These are phyloP conservation scores for Nomada ferruginata DNA, from an alignment of 2,888 invertebrate species.

Conservation along the genomic window DNA sequence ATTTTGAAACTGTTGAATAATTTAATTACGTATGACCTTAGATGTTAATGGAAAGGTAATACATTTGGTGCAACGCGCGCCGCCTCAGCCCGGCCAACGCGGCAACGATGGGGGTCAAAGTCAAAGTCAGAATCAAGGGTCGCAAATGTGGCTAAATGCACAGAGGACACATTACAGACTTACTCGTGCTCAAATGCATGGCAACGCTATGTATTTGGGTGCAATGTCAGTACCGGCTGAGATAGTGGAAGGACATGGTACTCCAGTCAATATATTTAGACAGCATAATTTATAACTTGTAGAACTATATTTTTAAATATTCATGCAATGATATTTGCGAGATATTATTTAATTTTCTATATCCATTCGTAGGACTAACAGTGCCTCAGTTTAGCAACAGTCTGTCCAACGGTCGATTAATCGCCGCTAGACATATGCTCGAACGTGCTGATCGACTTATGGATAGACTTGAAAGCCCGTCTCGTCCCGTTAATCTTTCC, in stretches of 20 bases:
- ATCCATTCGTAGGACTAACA: slow-evolving; percentile 80
- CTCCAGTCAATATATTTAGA: neutral
- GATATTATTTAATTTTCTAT: neutral
- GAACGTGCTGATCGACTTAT: slow-evolving; percentile 84
- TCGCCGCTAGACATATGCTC: slow-evolving; percentile 85
- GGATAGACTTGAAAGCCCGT: slow-evolving; percentile 84
- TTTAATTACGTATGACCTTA: slow-evolving; percentile 75
- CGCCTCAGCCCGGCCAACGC: slow-evolving; percentile 87
- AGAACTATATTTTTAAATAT: neutral
- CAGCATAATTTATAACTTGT: neutral
- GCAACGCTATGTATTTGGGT: slow-evolving; percentile 86
- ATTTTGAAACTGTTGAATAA: neutral
- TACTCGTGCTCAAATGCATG: slow-evolving; percentile 76
- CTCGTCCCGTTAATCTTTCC: slow-evolving; percentile 60
- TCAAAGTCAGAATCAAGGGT: slow-evolving; percentile 78
- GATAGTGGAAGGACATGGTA: slow-evolving; percentile 78
- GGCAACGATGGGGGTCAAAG: slow-evolving; percentile 81
- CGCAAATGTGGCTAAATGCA: slow-evolving; percentile 66
- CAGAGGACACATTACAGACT: slow-evolving; percentile 80
- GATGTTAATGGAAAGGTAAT: slow-evolving; percentile 96
- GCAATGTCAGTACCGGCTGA: slow-evolving; percentile 87
- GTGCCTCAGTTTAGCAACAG: slow-evolving; percentile 85
- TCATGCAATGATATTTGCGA: neutral
- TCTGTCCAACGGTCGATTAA: slow-evolving; percentile 85
- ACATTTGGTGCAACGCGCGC: slow-evolving; percentile 95